A percentile compares a stretch with the other conserved stretches of the same genome.
phyloP scores from a whole-genome alignment of 1,140 invertebrate genomes.

The Lepidurus packardi region DNA sequence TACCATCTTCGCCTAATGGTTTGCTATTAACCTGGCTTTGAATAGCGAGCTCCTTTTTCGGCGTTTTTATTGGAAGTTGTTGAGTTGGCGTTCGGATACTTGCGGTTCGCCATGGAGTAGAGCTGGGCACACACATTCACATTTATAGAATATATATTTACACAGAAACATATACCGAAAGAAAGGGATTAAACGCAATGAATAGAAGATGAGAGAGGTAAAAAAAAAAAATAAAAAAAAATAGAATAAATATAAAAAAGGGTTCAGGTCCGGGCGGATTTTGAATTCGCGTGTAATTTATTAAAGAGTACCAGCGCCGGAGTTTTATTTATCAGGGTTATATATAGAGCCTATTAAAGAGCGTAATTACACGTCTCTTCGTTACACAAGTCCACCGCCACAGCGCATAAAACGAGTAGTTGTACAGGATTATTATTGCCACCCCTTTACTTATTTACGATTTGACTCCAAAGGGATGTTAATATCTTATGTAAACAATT shows the following conservation, averaged over 20 bases:
- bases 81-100: not conserved
- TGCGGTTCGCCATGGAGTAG: not conserved
- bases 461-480: not conserved
- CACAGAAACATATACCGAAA: not conserved
- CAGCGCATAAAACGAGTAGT: not conserved
- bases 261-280: not conserved
- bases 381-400: slow-evolving; percentile 6
- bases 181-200: not conserved
- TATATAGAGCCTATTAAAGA: slow-evolving; percentile 1
- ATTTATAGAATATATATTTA: not conserved
- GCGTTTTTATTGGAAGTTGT: slow-evolving; percentile 9
- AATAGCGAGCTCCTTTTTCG: slow-evolving; percentile 1
- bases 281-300: slow-evolving; percentile 9
- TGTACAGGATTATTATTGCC: not conserved
- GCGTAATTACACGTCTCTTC: slow-evolving; percentile 18
- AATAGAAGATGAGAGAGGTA: not conserved
- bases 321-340: slow-evolving; percentile 6
- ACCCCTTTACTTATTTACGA: not conserved
- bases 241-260: not conserved
- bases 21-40: slow-evolving; percentile 11
- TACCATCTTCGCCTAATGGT: slow-evolving; percentile 3
- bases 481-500: not conserved
- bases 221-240: too few relatives aligned
- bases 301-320: not conserved
- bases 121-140: slow-evolving; percentile 1